Evolutionary conservation across 2,113 vertebrate species (phyloP), one percentile per base, ranked within the genome.

Genomic region (Oncorhynchus masou): DNA sequence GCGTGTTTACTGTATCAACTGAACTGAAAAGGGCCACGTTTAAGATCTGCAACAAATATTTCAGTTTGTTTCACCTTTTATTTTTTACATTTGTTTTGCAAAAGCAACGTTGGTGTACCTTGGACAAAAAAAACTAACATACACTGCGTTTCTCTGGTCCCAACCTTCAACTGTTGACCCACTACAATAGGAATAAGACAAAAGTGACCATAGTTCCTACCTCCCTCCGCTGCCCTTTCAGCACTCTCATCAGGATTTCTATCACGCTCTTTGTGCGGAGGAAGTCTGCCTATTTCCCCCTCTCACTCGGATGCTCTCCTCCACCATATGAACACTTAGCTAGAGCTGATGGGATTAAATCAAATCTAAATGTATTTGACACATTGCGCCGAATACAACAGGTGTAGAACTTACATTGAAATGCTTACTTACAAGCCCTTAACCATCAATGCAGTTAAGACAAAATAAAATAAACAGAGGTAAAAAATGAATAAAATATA

Each of bases 261-360:
- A 83, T 57, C 20, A 22, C 2, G 25, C 48, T 80, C 67, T 66
- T 20, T 2, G 12, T 74, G 49, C 60, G 78, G 77, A 87, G 88
- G 87, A 84, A 85, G 83, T 89, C 78, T 69, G 77, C 77, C 69
- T 70, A 79, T 86, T 85, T 78, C 57, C 79, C 75, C 62, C 1
- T 70, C 39, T 68, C 27, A 68, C 68, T 31, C 68, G 2, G 4
- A 22, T 49, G 39, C 34, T 45, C 68, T 12, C 39, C 34, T 13
- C 16, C 39, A 48, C 39, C 39, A 49, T 49, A 70, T 8, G 6
- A 24, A 24, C 68, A 45, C 68, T 49, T 49, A 54, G 8, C 20
- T 22, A 57, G 22, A 64, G 72, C 4, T 24, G 24, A 34, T n/a
- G 15, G 12, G 57, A 34, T 19, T 25, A 12, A 22, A n/a, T 48